These are phyloP conservation scores for Caenorhabditis angaria DNA, from an alignment of 2,888 invertebrate genomes.

Conservation along the genomic window DNA sequence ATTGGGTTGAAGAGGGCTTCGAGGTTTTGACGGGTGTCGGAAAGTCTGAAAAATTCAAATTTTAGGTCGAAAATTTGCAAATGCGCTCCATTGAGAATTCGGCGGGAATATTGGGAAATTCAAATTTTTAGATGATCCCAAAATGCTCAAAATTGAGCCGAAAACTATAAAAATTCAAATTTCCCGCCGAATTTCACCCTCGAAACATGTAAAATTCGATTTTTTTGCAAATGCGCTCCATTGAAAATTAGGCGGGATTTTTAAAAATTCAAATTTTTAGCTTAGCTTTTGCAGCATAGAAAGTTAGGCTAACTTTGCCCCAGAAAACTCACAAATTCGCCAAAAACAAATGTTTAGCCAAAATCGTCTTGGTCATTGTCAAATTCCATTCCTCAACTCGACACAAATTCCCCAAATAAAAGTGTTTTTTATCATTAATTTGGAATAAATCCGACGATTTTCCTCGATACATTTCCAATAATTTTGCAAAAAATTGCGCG, in stretches of 20 bases:
- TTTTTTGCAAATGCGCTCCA: slow-evolving; percentile 1
- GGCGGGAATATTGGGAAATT: too few relatives aligned
- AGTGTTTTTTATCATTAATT: slow-evolving; percentile 13
- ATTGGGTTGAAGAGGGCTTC: slow-evolving; percentile 11
- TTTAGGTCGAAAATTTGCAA: too few relatives aligned
- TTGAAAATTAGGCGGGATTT: background rate
- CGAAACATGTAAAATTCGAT: background rate
- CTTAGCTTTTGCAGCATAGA: too few relatives aligned
- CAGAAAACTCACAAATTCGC: slow-evolving; percentile 16
- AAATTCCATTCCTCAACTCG: slow-evolving; percentile 33
- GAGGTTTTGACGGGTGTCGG: slow-evolving; percentile 9
- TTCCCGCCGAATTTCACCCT: too few relatives aligned
- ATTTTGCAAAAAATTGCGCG: slow-evolving; percentile 10
- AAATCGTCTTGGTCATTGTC: slow-evolving; percentile 22
- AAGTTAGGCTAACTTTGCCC: too few relatives aligned
- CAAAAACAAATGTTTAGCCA: slow-evolving; percentile 23
- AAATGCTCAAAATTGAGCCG: too few relatives aligned
- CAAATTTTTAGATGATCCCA: too few relatives aligned
- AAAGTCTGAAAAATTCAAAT: slow-evolving; percentile 8
- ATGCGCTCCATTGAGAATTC: background rate
- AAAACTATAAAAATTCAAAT: too few relatives aligned
- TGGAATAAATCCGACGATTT: slow-evolving; percentile 34
- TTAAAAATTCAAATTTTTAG: slow-evolving; percentile 5
- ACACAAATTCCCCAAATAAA: slow-evolving; percentile 27
- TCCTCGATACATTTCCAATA: slow-evolving; percentile 32